These are phyloP conservation scores for Phyllotis vaccarum DNA, from an alignment of 2,797 vertebrate species.

Conservation along the genomic window DNA sequence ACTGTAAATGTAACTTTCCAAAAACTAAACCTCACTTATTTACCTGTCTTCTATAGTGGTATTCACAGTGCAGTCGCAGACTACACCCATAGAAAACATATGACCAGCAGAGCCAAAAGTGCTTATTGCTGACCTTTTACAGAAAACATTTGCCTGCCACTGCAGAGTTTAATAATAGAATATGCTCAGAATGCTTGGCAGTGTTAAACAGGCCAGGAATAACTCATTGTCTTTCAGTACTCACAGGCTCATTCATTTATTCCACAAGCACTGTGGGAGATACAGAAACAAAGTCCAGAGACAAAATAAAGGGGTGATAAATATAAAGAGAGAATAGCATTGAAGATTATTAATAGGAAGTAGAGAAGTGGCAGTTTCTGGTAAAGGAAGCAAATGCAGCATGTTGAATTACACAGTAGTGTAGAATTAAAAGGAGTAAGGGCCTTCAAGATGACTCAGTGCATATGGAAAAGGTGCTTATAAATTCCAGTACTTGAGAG, in stretches of 20 bases:
- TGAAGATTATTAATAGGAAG: neutral
- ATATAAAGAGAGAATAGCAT: neutral
- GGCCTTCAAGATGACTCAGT: neutral
- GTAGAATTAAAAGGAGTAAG: neutral
- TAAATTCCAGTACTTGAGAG: neutral
- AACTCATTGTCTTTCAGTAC: neutral
- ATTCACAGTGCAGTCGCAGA: neutral
- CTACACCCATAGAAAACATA: neutral
- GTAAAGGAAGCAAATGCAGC: neutral
- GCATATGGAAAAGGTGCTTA: neutral
- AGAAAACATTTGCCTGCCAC: neutral
- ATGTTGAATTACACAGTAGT: neutral
- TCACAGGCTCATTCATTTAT: neutral
- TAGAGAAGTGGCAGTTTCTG: neutral
- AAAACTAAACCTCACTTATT: slow-evolving; percentile 1
- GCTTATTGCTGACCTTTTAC: slow-evolving; percentile 2
- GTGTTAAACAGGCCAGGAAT: neutral
- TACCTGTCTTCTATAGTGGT: neutral
- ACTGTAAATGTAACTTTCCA: slow-evolving; percentile 30
- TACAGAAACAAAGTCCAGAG: neutral
- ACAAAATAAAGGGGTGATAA: neutral
- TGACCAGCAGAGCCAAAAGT: neutral
- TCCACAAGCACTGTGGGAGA: neutral
- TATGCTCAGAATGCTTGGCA: neutral
- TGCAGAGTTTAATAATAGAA: slow-evolving; percentile 14